Evolutionary conservation across 2,113 vertebrate genomes (phyloP), one percentile per base, ranked within the genome.

Genomic region (Lichenostomus cassidix): DNA sequence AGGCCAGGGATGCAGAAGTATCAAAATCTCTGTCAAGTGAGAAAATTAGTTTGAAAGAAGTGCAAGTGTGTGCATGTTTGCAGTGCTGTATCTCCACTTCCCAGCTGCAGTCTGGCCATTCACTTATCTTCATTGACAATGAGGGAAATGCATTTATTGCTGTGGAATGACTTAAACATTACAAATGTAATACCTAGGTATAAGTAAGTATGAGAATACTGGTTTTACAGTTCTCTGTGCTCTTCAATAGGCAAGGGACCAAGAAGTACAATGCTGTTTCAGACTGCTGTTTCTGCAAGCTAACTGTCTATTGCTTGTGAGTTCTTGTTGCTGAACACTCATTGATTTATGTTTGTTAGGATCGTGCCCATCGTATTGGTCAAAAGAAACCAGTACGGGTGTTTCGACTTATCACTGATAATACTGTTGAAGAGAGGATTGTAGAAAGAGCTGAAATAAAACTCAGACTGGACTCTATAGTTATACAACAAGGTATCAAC

Each of bases 361-460:
- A 99, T 95, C 98, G 99, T 77, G 99, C 99, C 46, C 99, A 99
- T 98, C 98, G 99, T 89, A 99, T 99, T 94, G 99, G 99, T 78
- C 99, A 99, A 97, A 99, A 98, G 97, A 99, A 99, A 96, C 97
- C 98, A 41, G 99, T 99, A 75, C 98, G 98, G 93, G 98, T 99
- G 65, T 99, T 99, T 31, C 98, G 99, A 68, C 98, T 99, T 67
- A 98, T 99, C 96, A 99, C 98, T 12, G 99, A 99, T 92, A 99
- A 99, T 96, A 99, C 98, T 74, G 98, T 99, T 93, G 99, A 99
- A 97, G 99, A 99, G 95, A 98, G 99, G 92, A 99, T 99, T 97
- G 99, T 99, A 94, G 99, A 99, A 95, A 98, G 99, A 98, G 99
- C 98, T 39, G 99, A 99, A 97, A 98, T 99, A 97, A 99, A 99